Evolutionary conservation across 2,797 vertebrate genomes (phyloP).

Genomic region (Leptatherina wallacei): DNA sequence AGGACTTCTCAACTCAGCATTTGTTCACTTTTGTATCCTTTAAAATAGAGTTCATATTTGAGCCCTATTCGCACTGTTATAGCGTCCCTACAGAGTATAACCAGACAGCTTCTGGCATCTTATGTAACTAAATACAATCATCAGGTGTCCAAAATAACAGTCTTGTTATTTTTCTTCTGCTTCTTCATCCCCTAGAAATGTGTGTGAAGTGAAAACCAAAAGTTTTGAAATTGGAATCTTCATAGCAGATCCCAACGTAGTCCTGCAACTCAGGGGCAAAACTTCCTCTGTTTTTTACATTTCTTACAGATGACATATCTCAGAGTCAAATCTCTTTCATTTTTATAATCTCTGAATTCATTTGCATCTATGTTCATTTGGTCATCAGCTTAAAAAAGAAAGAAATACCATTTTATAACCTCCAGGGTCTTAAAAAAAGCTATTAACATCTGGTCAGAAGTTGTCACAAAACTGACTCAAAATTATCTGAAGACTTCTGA

Average conservation of each 20-base stretch:
- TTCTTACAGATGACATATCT: not conserved
- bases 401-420: not conserved
- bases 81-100: not conserved
- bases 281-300: not conserved
- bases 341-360: not conserved
- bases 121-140: not conserved
- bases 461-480: not conserved
- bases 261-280: not conserved
- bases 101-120: not conserved
- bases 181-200: not conserved
- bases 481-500: not conserved
- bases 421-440: not conserved
- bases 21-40: slow-evolving; percentile 13
- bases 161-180: not conserved
- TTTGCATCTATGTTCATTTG: not conserved
- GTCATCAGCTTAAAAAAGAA: not conserved
- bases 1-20: not conserved
- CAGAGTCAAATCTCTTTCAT: not conserved
- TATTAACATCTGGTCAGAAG: not conserved
- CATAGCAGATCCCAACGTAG: not conserved
- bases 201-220: not conserved
- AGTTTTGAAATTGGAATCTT: not conserved
- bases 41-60: slow-evolving; percentile 26
- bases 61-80: slow-evolving; percentile 17
- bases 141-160: not conserved